phyloP scores from a whole-genome alignment of 2,113 vertebrate genomes.

The Cinclus cinclus region DNA sequence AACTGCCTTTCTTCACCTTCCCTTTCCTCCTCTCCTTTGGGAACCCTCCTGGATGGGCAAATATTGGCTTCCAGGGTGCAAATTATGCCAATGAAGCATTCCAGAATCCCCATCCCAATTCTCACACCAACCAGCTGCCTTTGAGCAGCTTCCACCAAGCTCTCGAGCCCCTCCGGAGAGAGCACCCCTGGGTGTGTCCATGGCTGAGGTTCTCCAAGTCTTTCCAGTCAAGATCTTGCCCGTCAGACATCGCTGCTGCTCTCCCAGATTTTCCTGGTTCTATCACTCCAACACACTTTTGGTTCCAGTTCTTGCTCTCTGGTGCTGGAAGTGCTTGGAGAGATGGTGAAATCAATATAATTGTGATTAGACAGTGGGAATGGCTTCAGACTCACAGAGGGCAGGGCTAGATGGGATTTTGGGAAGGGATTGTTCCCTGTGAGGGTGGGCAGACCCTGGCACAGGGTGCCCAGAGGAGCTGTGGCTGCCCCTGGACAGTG shows the following conservation, averaged over 20 bases:
- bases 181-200: fast-evolving
- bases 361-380: neutral
- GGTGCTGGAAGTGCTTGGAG: neutral
- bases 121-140: neutral
- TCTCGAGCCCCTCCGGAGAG: neutral
- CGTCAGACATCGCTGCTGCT: fast-evolving
- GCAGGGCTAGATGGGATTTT: neutral
- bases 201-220: neutral
- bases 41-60: neutral
- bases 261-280: neutral
- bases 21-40: neutral
- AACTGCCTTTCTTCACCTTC: neutral
- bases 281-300: neutral
- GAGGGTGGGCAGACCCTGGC: neutral
- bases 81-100: neutral
- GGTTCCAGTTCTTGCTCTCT: neutral
- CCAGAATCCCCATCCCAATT: neutral
- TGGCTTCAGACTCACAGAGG: neutral
- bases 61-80: neutral
- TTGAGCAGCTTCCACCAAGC: neutral
- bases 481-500: neutral
- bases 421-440: fast-evolving
- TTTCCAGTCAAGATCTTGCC: neutral
- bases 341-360: neutral
- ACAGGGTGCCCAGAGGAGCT: neutral